phyloP scores from a whole-genome alignment of 2,113 vertebrate genomes.

The Bufo bufo region DNA sequence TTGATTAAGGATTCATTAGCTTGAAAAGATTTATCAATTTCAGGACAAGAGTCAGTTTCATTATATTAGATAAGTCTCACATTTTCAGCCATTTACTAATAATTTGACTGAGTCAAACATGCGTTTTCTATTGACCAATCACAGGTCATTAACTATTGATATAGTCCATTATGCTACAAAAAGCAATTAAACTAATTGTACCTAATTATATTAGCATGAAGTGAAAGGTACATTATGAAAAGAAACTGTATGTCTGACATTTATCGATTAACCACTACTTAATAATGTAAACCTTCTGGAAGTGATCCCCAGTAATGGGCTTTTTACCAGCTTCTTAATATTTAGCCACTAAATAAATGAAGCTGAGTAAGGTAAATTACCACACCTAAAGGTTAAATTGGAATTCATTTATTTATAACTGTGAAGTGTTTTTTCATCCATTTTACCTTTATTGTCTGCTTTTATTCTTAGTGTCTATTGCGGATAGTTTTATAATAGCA shows the following conservation, averaged over 20 bases:
- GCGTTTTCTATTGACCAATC: conserved; percentile 3
- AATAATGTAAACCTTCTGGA: conserved; percentile 29
- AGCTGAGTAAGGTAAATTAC: neutral
- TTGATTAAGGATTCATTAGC: neutral
- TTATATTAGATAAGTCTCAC: neutral
- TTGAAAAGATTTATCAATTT: neutral
- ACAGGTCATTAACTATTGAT: conserved; percentile 15
- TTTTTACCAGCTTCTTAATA: neutral
- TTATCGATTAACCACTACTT: conserved; percentile 27
- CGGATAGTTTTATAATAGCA: neutral
- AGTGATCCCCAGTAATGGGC: neutral
- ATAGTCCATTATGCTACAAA: neutral
- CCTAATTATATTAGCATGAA: conserved; percentile 30
- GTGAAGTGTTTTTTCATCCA: neutral
- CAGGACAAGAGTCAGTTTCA: neutral
- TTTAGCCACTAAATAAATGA: neutral
- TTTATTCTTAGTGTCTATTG: neutral
- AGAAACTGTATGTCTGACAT: neutral
- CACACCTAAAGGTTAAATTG: neutral
- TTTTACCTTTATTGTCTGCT: neutral
- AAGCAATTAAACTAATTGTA: neutral
- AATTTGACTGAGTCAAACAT: neutral
- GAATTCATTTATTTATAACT: neutral
- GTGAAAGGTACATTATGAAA: conserved; percentile 22
- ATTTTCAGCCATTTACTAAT: neutral